Base-by-base conservation (phyloP, 2,888 invertebrate species). In the Falcaria lacertinaria region DNA sequence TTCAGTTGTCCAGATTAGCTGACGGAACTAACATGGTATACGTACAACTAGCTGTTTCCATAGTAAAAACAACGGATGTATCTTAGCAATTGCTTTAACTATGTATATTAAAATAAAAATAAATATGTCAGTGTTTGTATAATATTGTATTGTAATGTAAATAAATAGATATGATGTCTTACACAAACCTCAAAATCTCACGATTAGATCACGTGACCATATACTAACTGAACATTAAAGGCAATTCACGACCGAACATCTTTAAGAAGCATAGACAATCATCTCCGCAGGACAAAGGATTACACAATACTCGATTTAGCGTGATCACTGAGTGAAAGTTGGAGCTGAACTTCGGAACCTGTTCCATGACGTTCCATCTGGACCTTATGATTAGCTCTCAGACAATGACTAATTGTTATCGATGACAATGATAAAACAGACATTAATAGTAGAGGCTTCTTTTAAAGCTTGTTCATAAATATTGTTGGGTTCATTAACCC, bases 351-450 rank as follows among this genome's bases (percentile, higher is more conserved):
- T 5, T 15, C 15, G 2, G 22, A 76, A 73, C 80, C 66, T 60
- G 75, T 69, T 53, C 36, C 54, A 53, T 75, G 81, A 77, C 71
- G 69, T 74, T 41, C 34, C 46, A 52, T 50, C 45, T 52, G 50
- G 52, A 37, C 45, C 54, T 45, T 48, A 48, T 42, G 28, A 28
- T 28, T 11, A 28, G 11, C 11, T 11, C 8, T 28, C 28, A 11
- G 28, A 28, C 7, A 11, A 28, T 11, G 28, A 28, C 11, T 1
- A 28, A 28, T 28, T 1, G 8, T 28, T 11, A 5, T 28, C 19
- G 28, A 7, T 28, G 11, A 11, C 11, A 11, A 11, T 28, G 11
- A 11, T 28, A 11, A 2, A 11, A 28, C 3, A 28, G 11, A 28
- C 7, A 22, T 6, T 5, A 22, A 22, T 1, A 22, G 22, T 22